Percentiles rank a stretch among this genome's conserved stretches.
phyloP scores from a whole-genome alignment of 1,140 invertebrate species.

The Ganaspis sp. region DNA sequence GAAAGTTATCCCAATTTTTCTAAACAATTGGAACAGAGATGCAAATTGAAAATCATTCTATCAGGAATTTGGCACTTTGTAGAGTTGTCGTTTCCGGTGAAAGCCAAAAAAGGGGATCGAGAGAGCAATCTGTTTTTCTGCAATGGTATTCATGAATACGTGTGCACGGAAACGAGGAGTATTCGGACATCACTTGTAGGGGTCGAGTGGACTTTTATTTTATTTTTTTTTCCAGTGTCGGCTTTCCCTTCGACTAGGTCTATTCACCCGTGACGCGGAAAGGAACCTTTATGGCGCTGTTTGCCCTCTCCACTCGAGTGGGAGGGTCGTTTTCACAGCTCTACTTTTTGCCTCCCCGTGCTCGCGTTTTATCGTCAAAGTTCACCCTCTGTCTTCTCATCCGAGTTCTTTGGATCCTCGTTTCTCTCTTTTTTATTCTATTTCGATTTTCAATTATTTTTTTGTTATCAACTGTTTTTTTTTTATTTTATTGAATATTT shows the following conservation, averaged over 20 bases:
- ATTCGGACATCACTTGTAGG: conserved; percentile 59
- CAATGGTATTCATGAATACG: conserved; percentile 66
- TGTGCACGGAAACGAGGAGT: conserved; percentile 42
- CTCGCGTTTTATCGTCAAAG: conserved; percentile 54
- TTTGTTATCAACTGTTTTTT: background rate
- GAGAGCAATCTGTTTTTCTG: conserved; percentile 31
- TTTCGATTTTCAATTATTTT: conserved; percentile 22
- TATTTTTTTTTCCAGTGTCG: conserved; percentile 54
- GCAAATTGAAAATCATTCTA: too few species aligned
- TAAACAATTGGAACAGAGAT: too few species aligned
- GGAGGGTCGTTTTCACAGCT: conserved; percentile 64
- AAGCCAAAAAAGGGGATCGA: conserved; percentile 10
- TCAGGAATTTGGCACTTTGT: background rate
- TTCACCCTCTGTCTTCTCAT: conserved; percentile 49
- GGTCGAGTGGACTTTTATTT: conserved; percentile 64
- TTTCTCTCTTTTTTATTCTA: background rate
- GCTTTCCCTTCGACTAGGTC: conserved; percentile 58
- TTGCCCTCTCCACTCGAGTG: conserved; percentile 64
- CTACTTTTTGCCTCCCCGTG: conserved; percentile 51
- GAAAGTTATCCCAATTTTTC: too few species aligned
- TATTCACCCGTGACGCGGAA: conserved; percentile 57
- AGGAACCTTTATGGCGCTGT: conserved; percentile 66
- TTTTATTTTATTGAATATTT: background rate
- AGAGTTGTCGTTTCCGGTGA: conserved; percentile 25
- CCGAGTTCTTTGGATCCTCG: conserved; percentile 31